Percentiles rank a stretch among this genome's conserved stretches.
Evolutionary conservation across 2,113 vertebrate species (phyloP).

Genomic region (Vidua chalybeata): DNA sequence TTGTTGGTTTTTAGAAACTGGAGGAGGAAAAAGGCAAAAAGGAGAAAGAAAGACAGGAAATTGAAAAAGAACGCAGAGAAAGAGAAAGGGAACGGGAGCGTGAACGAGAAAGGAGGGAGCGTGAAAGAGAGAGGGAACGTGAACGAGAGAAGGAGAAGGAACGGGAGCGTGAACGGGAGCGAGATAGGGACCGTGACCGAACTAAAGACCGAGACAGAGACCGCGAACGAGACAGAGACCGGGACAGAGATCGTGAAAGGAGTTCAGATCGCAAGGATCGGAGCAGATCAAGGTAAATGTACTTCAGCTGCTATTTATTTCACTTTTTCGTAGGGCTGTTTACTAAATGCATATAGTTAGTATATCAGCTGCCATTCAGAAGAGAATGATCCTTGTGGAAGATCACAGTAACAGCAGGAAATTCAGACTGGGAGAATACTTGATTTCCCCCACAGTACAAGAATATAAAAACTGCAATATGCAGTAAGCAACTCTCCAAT

Average conservation of each 20-base stretch:
- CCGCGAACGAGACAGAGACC: constrained; percentile 86
- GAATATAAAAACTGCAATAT: not conserved
- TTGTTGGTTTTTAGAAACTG: constrained; percentile 96
- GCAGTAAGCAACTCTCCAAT: not conserved
- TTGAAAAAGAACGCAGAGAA: constrained; percentile 93
- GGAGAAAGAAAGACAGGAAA: constrained; percentile 95
- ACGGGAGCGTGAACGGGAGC: constrained; percentile 87
- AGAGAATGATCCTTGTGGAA: not conserved
- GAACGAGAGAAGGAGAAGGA: constrained; percentile 85
- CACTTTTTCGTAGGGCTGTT: not conserved
- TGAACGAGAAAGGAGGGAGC: constrained; percentile 92
- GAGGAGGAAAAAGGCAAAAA: constrained; percentile 99
- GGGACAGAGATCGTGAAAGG: constrained; percentile 84
- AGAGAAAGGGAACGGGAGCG: constrained; percentile 94
- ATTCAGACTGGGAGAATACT: not conserved
- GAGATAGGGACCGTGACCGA: constrained; percentile 86
- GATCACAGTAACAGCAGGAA: not conserved
- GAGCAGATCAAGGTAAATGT: constrained; percentile 88
- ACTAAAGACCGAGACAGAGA: constrained; percentile 85
- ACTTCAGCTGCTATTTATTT: not conserved
- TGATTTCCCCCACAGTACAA: not conserved
- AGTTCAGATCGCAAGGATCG: constrained; percentile 84
- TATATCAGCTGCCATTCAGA: not conserved
- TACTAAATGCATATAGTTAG: not conserved
- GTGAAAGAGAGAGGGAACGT: constrained; percentile 92